phyloP scores from a whole-genome alignment of 2,888 invertebrate species.

The Girardia tigrina region DNA sequence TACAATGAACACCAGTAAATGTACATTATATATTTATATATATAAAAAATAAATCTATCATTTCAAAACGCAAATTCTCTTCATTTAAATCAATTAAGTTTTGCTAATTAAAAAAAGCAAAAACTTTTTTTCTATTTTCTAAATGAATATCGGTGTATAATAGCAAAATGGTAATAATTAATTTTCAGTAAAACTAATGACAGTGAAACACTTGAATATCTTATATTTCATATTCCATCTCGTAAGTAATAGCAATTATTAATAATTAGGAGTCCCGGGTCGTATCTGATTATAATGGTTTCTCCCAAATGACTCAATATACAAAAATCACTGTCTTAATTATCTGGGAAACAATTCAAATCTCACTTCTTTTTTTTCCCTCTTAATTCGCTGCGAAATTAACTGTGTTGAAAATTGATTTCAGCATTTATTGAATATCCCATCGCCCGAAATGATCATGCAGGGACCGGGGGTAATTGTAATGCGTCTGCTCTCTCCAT shows the following conservation, averaged over 20 bases:
- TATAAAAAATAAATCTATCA: too few relatives aligned
- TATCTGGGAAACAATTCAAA: slow-evolving; percentile 19
- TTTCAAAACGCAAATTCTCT: background rate
- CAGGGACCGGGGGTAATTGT: background rate
- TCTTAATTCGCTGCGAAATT: background rate
- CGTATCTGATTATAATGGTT: slow-evolving; percentile 20
- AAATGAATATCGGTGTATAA: background rate
- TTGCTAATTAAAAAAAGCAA: background rate
- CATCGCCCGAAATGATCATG: background rate
- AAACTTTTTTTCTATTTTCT: background rate
- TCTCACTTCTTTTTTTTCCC: slow-evolving; percentile 16
- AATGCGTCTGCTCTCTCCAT: slow-evolving; percentile 12
- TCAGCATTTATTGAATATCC: slow-evolving; percentile 5
- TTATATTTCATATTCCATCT: slow-evolving; percentile 12
- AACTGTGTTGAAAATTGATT: slow-evolving; percentile 23
- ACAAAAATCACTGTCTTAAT: slow-evolving; percentile 18
- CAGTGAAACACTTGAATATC: slow-evolving; percentile 20
- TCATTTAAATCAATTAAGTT: slow-evolving; percentile 23
- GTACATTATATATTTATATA: too few relatives aligned
- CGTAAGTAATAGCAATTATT: slow-evolving; percentile 14
- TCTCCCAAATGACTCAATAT: slow-evolving; percentile 21
- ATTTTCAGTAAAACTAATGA: background rate
- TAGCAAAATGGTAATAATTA: too few relatives aligned
- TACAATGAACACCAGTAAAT: too few relatives aligned
- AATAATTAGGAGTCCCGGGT: slow-evolving; percentile 23